Conservation (phyloP, 2,113 vertebrate species). For the Ceratotherium simum region DNA sequence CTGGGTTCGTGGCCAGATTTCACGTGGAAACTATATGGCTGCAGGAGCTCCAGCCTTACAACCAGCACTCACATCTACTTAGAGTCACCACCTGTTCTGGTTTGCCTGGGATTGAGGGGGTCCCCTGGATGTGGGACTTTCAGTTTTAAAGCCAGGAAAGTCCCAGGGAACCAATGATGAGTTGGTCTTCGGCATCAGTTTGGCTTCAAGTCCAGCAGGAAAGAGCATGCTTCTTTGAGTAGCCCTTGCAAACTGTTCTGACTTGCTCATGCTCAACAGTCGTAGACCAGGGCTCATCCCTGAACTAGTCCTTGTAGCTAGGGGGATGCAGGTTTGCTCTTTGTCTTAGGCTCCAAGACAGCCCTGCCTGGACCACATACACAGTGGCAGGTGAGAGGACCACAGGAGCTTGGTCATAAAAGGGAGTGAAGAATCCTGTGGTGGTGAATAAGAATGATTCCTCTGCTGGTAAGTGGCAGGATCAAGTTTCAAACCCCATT, state of each 20-base stretch:
- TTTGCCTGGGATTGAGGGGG: not conserved
- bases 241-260: not conserved
- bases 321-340: not conserved
- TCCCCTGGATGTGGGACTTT: not conserved
- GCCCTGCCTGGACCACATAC: not conserved
- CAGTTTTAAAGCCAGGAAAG: slow-evolving; percentile 33
- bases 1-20: not conserved
- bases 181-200: not conserved
- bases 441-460: not conserved
- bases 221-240: not conserved
- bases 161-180: not conserved
- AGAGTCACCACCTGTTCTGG: not conserved
- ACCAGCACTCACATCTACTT: not conserved
- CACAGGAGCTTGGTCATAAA: not conserved
- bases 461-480: not conserved
- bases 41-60: not conserved
- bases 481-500: not conserved
- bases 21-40: not conserved
- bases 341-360: not conserved
- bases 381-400: not conserved
- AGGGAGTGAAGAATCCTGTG: not conserved
- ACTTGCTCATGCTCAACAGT: not conserved
- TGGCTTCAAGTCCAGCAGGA: not conserved
- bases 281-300: not conserved
- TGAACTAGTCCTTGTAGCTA: not conserved